Conservation (phyloP, 2,888 invertebrate genomes). For the Sisyra nigra region DNA sequence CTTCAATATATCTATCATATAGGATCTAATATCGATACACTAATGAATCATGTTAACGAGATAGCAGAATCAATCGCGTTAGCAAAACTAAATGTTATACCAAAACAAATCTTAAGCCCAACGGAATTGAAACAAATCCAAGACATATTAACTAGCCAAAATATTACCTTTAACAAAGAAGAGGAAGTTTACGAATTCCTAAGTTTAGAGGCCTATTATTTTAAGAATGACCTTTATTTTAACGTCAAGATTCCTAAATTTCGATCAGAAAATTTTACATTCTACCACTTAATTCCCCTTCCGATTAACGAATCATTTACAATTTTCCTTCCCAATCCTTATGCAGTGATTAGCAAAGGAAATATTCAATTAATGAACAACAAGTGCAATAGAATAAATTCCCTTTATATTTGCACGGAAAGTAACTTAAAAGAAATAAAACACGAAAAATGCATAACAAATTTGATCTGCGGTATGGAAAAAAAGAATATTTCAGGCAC, state of each 20-base stretch:
- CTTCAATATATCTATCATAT: not conserved
- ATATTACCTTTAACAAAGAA: not conserved
- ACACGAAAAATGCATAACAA: not conserved
- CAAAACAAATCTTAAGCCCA: not conserved
- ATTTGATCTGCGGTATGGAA: too few relatives aligned
- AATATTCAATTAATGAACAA: not conserved
- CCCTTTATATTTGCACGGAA: not conserved
- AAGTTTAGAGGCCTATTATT: not conserved
- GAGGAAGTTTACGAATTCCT: not conserved
- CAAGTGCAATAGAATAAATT: not conserved
- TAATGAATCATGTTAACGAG: not conserved
- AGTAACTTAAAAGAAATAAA: not conserved
- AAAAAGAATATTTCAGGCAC: too few relatives aligned
- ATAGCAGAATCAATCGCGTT: not conserved
- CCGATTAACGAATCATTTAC: not conserved
- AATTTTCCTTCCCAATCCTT: not conserved
- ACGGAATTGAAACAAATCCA: not conserved
- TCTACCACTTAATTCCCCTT: not conserved
- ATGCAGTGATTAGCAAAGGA: not conserved
- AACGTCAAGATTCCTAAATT: not conserved
- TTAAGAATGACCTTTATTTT: not conserved
- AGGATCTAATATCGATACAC: not conserved
- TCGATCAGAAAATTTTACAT: not conserved
- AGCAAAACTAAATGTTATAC: not conserved
- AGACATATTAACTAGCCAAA: not conserved